Conservation (phyloP, 2,888 invertebrate genomes). For the Hydropsyche betteni region DNA sequence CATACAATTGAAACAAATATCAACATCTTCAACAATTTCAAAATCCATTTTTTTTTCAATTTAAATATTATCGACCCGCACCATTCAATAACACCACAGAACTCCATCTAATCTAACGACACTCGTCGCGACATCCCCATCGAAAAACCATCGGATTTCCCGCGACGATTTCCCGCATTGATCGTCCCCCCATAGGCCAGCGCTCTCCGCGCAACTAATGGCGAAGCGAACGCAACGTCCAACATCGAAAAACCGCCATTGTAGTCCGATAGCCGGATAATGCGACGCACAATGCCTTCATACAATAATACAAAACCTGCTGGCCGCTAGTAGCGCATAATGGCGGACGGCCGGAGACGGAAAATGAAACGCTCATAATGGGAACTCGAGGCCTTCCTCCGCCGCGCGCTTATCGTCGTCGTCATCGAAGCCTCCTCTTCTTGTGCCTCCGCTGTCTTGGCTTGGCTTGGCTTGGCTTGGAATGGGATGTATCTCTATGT, state of each 20-base stretch:
- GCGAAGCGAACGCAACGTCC: constrained; percentile 22
- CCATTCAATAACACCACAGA: too few species aligned
- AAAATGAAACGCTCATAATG: constrained; percentile 45
- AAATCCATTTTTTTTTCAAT: too few species aligned
- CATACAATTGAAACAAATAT: too few species aligned
- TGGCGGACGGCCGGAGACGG: constrained; percentile 32
- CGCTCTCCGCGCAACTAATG: constrained; percentile 30
- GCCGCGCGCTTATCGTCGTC: not conserved
- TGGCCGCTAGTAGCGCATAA: constrained; percentile 21
- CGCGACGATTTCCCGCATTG: too few species aligned
- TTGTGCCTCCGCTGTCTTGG: not conserved
- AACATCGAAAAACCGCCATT: constrained; percentile 42
- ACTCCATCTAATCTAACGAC: too few species aligned
- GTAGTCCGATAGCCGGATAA: constrained; percentile 37
- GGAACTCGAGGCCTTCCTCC: constrained; percentile 28
- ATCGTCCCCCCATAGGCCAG: too few species aligned
- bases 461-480: too few species aligned
- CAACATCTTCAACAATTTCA: too few species aligned
- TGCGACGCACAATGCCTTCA: too few species aligned
- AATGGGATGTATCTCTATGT: not conserved
- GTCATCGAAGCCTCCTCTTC: constrained; percentile 29
- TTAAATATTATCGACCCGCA: too few species aligned
- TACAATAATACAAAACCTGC: constrained; percentile 42
- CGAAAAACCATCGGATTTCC: too few species aligned
- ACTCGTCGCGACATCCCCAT: too few species aligned